Evolutionary conservation across 2,888 invertebrate species (phyloP), one percentile per base, ranked within the genome.

Genomic region (Coecobrya sp.): DNA sequence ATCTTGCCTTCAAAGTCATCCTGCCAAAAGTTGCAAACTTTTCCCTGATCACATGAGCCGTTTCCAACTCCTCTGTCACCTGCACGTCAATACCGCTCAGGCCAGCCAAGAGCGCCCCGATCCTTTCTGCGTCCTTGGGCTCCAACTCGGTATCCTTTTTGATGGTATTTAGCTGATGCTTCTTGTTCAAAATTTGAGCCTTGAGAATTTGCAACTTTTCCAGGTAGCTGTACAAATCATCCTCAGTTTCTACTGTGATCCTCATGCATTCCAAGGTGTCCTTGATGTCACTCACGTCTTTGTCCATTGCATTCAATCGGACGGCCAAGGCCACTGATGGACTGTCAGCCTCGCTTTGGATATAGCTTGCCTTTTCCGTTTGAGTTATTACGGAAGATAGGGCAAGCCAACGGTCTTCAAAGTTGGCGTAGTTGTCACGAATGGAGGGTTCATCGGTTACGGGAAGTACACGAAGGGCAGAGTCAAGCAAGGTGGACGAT

Each of bases 371-470:
- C 62, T 86, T 81, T 82, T 95, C 94, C 0, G 93, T 93, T 70
- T 94, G 93, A 59, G 91, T 87, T 8, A 95, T 93, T 45, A 92
- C 76, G 10, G 94, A 81, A 13, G 93, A 93, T 16, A 95, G 82
- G 16, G 94, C 91, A 36, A 82, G 96, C 98, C 98, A 98, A 94
- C 97, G 97, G 93, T 97, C 97, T 95, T 98, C 97, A 42, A 98
- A 96, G 94, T 98, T 97, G 0, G 97, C 97, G 95, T 98, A 97
- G 96, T 97, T 97, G 95, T 98, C 97, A 1, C 98, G 96, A 95
- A 98, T 98, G 0, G 97, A 96, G 97, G 97, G 97, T 96, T 98
- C 98, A 95, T 98, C 98, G 0, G 98, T 97, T n/a, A 98, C 96
- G 0, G 98, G 97, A 68, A 98, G 96, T 7, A 98, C 97, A 95